phyloP scores from a whole-genome alignment of 2,113 vertebrate genomes.

The Pseudopodoces humilis region DNA sequence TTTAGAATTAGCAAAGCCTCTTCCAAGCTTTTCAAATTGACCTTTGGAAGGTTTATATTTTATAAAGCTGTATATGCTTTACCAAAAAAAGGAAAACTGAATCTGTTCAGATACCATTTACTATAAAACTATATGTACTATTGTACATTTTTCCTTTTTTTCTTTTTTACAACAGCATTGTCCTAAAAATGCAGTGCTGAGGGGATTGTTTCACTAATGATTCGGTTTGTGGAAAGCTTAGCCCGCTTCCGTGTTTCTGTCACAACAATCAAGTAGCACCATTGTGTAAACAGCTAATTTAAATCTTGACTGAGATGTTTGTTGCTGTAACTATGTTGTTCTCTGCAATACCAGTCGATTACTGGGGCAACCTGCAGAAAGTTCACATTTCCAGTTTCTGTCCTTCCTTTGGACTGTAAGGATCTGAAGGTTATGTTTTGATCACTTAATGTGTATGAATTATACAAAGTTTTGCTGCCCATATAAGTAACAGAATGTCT shows the following conservation, averaged over 20 bases:
- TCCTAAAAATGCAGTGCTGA: slow-evolving; percentile 19
- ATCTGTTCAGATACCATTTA: slow-evolving; percentile 34
- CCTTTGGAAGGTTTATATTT: slow-evolving; percentile 64
- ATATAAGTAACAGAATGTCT: slow-evolving; percentile 31
- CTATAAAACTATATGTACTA: slow-evolving; percentile 61
- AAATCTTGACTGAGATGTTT: slow-evolving; percentile 1
- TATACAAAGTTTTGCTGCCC: slow-evolving; percentile 26
- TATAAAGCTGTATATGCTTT: slow-evolving; percentile 67
- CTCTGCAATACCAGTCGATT: background rate
- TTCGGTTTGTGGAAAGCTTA: background rate
- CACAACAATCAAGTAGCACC: background rate
- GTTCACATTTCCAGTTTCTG: slow-evolving; percentile 3
- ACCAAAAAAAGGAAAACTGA: slow-evolving; percentile 46
- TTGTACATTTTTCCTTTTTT: slow-evolving; percentile 30
- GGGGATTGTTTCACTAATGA: slow-evolving; percentile 25
- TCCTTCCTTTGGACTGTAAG: slow-evolving; percentile 36
- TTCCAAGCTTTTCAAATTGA: slow-evolving; percentile 59
- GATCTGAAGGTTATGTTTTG: slow-evolving; percentile 55
- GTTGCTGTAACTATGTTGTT: background rate
- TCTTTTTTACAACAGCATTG: slow-evolving; percentile 37
- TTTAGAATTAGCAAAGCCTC: slow-evolving; percentile 59
- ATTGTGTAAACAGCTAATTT: background rate
- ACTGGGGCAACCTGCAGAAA: slow-evolving; percentile 18
- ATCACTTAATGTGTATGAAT: slow-evolving; percentile 15
- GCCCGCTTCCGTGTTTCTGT: background rate